Evolutionary conservation across 2,888 invertebrate species (phyloP).

Genomic region (Pyrgus malvae): DNA sequence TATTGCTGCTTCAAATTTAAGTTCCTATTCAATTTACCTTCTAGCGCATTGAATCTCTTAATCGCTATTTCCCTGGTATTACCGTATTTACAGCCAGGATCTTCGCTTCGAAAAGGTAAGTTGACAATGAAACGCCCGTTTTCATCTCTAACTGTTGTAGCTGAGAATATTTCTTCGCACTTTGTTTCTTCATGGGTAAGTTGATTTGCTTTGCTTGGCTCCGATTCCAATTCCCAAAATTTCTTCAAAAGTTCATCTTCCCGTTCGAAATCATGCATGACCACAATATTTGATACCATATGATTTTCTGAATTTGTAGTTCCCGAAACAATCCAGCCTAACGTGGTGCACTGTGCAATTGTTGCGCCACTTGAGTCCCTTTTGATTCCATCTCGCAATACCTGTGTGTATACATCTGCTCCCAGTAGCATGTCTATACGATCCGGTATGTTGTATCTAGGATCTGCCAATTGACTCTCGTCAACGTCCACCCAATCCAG

Average conservation of each 20-base stretch:
- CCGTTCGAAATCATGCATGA: background rate
- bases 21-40: background rate
- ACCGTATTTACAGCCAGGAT: background rate
- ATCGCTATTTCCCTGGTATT: background rate
- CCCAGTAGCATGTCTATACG: background rate
- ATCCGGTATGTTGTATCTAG: background rate
- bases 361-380: background rate
- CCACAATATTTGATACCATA: background rate
- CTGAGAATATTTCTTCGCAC: background rate
- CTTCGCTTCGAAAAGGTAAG: background rate
- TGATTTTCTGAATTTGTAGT: background rate
- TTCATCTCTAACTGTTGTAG: background rate
- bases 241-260: background rate
- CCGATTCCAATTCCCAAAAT: background rate
- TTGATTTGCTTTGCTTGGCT: background rate
- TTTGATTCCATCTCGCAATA: background rate
- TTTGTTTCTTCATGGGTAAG: background rate
- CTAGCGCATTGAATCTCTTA: background rate
- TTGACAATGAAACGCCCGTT: background rate
- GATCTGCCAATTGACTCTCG: background rate
- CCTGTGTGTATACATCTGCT: background rate
- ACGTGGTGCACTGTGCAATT: background rate
- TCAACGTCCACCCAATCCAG: background rate
- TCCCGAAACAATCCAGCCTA: background rate
- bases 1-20: background rate